Evolutionary conservation across 2,113 vertebrate genomes (phyloP).

Genomic region (Mugil cephalus): DNA sequence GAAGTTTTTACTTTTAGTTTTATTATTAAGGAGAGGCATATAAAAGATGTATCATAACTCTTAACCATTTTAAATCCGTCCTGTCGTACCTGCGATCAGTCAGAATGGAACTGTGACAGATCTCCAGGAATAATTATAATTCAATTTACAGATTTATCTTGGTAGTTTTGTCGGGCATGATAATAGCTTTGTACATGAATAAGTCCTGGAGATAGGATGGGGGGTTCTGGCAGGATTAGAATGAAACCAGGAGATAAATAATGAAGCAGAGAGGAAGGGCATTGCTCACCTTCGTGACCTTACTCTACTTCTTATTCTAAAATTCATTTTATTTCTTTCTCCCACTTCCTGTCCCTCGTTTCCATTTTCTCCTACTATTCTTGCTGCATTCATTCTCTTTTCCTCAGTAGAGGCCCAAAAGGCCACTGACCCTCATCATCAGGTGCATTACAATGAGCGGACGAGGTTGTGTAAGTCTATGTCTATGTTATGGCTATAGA

Average conservation of each 20-base stretch:
- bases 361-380: neutral
- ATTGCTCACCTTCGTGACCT: neutral
- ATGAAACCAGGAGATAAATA: neutral
- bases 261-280: neutral
- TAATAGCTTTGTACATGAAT: neutral
- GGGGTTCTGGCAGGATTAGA: too few relatives aligned
- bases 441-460: conserved; percentile 29
- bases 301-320: neutral
- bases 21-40: too few relatives aligned
- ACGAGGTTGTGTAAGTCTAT: neutral
- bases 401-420: conserved; percentile 18
- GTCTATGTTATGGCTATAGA: neutral
- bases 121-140: too few relatives aligned
- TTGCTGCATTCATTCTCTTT: conserved; percentile 14
- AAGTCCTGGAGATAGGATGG: neutral
- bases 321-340: conserved; percentile 2
- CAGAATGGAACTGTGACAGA: too few relatives aligned
- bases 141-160: neutral
- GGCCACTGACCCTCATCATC: conserved; percentile 49
- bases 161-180: too few relatives aligned
- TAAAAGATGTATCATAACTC: too few relatives aligned
- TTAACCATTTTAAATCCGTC: too few relatives aligned
- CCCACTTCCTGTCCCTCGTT: neutral
- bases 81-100: too few relatives aligned
- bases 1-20: too few relatives aligned